A percentile compares a stretch with the other conserved stretches of the same genome.
phyloP scores from a whole-genome alignment of 2,888 invertebrate genomes.

The Lacanobia oleracea region DNA sequence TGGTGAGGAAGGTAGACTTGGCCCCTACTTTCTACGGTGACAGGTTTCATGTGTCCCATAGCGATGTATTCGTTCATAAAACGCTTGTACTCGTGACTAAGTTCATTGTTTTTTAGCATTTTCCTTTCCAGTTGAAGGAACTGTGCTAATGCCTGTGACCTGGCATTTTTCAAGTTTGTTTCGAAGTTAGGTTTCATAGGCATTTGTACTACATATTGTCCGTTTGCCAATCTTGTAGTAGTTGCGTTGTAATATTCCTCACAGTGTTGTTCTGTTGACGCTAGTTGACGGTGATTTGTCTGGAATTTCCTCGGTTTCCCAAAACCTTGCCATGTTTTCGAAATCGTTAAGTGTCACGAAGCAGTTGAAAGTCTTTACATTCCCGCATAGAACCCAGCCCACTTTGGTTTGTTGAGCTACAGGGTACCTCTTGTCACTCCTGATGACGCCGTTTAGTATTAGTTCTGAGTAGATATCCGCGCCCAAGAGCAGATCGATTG shows the following conservation, averaged over 20 bases:
- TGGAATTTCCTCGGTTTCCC: conserved; percentile 9
- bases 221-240: no score
- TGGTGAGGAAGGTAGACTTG: conserved; percentile 1
- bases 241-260: no score
- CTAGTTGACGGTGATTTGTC: not conserved
- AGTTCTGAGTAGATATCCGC: conserved; percentile 18
- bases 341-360: conserved; percentile 2
- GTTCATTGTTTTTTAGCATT: conserved; percentile 5
- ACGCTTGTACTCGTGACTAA: no score
- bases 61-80: conserved; percentile 18
- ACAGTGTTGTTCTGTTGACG: no score
- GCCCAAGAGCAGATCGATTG: not conserved
- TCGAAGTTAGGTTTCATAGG: conserved; percentile 12
- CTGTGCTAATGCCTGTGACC: conserved; percentile 12
- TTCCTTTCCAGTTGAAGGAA: conserved; percentile 22
- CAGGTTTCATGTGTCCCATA: conserved; percentile 27
- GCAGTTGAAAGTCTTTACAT: not conserved
- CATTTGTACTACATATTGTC: not conserved
- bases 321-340: conserved; percentile 2
- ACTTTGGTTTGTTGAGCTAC: not conserved
- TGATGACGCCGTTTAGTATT: conserved; percentile 20
- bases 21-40: not conserved
- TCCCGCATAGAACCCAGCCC: conserved; percentile 8
- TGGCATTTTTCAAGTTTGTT: conserved; percentile 8
- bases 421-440: not conserved